Evolutionary conservation across 2,113 vertebrate species (phyloP), one percentile per base, ranked within the genome.

Genomic region (Atrichornis clamosus): DNA sequence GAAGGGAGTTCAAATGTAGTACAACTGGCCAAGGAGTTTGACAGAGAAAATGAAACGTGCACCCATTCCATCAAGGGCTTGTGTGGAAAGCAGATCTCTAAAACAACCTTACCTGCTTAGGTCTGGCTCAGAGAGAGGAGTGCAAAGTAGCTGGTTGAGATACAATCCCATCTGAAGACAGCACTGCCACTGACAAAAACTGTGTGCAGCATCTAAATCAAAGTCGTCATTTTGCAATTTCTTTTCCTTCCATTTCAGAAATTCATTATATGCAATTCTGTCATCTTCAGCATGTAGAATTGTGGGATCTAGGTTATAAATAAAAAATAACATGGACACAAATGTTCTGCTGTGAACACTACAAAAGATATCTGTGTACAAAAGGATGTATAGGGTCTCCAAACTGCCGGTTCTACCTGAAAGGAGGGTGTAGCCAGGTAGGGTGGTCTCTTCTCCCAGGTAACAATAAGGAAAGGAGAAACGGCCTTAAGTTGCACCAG

Each of bases 161-260:
- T 98, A 98, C 53, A 98, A 53, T 53, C 97, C 98, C 85, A 98
- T 98, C 98, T 98, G 98, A 81, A 99, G 97, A 81, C 99, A 99
- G 91, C 98, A 98, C 94, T 99, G 99, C 99, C 99, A 99, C 88
- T 99, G 99, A 97, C 98, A 99, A 85, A 99, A 98, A 89, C 97
- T 39, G 80, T 99, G 99, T 62, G 98, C 98, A 28, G 94, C 96
- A 49, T 97, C 98, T 53, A 99, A 35, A 55, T 99, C 98, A 44
- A 99, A 78, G 16, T 93, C 93, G 5, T 86, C n/a, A 37, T 88
- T 84, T 8, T 69, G 95, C 24, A 46, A 35, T 6, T 92, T 84
- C 68, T 93, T 96, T 49, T 94, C 92, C 53, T 98, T 98, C 94
- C 96, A 95, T 39, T 92, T 93, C 9, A 95, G 93, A 50, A 98